These are phyloP conservation scores for Thamnophis sirtalis DNA, from an alignment of 2,113 vertebrate species.

Conservation along the genomic window DNA sequence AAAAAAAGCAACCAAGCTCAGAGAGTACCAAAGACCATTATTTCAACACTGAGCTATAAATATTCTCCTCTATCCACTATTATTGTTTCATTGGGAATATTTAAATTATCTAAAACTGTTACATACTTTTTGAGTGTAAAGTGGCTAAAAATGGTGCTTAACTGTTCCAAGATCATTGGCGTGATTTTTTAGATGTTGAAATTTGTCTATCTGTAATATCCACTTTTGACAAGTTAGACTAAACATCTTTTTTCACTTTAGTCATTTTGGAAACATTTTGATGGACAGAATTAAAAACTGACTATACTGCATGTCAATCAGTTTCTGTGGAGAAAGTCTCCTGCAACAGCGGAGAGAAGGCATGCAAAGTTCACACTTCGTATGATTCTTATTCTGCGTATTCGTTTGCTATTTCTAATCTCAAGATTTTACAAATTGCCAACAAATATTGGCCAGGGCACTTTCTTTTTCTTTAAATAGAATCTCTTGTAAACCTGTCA, in stretches of 20 bases:
- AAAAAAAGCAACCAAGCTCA: too few species aligned
- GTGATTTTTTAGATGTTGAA: slow-evolving; percentile 35
- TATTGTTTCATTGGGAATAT: slow-evolving; percentile 59
- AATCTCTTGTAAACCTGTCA: slow-evolving; percentile 37
- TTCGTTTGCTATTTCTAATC: slow-evolving; percentile 13
- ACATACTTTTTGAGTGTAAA: slow-evolving; percentile 46
- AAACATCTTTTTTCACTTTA: neutral
- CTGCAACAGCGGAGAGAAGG: slow-evolving; percentile 37
- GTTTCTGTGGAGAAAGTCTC: slow-evolving; percentile 11
- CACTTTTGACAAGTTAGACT: slow-evolving; percentile 17
- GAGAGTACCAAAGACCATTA: too few species aligned
- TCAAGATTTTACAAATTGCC: slow-evolving; percentile 13
- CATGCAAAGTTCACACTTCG: slow-evolving; percentile 35
- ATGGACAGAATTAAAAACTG: slow-evolving; percentile 7
- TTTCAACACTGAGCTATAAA: too few species aligned
- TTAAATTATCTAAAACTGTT: slow-evolving; percentile 60
- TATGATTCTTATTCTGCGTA: slow-evolving; percentile 18
- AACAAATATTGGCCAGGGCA: neutral
- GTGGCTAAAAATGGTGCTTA: slow-evolving; percentile 51
- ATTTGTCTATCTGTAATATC: slow-evolving; percentile 29
- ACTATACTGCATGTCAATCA: neutral
- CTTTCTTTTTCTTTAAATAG: slow-evolving; percentile 46
- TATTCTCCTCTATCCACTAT: neutral
- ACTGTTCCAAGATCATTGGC: slow-evolving; percentile 26
- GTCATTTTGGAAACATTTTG: slow-evolving; percentile 4